Evolutionary conservation across 1,140 invertebrate genomes (phyloP).

Genomic region (Drosophila nasuta): DNA sequence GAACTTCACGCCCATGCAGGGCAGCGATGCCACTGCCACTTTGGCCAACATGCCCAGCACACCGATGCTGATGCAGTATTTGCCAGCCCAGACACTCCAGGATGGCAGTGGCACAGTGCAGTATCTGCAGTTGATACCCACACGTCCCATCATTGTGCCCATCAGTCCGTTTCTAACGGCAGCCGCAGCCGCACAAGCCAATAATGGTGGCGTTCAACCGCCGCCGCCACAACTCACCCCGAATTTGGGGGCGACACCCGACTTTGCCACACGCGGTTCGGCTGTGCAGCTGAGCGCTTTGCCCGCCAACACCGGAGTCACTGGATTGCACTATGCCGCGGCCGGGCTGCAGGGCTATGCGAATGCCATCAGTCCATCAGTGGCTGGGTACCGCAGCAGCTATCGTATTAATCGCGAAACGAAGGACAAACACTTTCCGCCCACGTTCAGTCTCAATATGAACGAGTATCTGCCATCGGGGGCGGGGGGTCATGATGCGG

Average conservation of each 20-base stretch:
- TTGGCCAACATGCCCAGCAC: constrained; percentile 81
- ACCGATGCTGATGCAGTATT: constrained; percentile 87
- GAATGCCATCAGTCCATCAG: constrained; percentile 31
- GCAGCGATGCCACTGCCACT: constrained; percentile 26
- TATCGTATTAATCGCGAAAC: constrained; percentile 78
- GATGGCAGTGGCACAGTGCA: constrained; percentile 71
- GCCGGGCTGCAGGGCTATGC: constrained; percentile 58
- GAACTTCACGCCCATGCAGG: constrained; percentile 79
- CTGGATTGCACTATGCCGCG: constrained; percentile 46
- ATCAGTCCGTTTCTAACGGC: constrained; percentile 70
- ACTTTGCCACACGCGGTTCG: constrained; percentile 48
- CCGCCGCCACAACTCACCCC: constrained; percentile 9
- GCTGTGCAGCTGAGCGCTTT: constrained; percentile 47
- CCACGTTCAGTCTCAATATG: constrained; percentile 64
- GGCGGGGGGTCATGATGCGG: constrained; percentile 36
- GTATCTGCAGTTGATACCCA: constrained; percentile 81
- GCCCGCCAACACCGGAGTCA: constrained; percentile 53
- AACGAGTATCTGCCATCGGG: constrained; percentile 73
- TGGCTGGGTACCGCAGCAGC: constrained; percentile 54
- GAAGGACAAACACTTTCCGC: constrained; percentile 68
- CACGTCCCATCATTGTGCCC: constrained; percentile 80
- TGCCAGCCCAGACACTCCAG: constrained; percentile 68
- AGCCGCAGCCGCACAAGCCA: constrained; percentile 27
- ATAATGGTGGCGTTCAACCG: neutral
- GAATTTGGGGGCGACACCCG: constrained; percentile 26